Evolutionary conservation across 2,113 vertebrate genomes (phyloP), one percentile per base, ranked within the genome.

Genomic region (Bufo bufo): DNA sequence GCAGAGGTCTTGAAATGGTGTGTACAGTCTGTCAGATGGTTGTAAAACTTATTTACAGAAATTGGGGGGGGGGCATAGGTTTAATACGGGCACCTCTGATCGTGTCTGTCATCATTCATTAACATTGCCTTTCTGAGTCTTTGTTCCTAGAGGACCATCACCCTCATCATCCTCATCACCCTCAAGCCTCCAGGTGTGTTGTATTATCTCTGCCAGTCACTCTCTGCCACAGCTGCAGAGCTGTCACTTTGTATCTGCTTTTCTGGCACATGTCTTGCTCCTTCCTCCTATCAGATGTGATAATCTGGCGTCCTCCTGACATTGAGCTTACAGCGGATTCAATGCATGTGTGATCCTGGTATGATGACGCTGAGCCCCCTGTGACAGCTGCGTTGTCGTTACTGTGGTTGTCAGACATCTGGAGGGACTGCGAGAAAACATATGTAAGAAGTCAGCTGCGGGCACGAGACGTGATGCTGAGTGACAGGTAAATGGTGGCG

Each of bases 401-500:
- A 6, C 86, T 33, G 71, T 19, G 8, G 56, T 58, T 88, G 79
- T 88, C 86, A 83, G 86, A 83, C 75, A 82, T 82, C 69, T 23
- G 47, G 75, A n/a, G 65, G 47, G 79, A 82, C 54, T 59, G 69
- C 20, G 50, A 77, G 45, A 16, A 72, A 88, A 88, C 79, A 88
- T 59, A 83, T 88, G 79, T 82, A 75, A 88, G 49, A 75, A 49
- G 78, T 81, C 86, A 87, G 80, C 66, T 65, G 47, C 71, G 69
- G 49, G 80, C 71, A 88, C 71, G 83, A 88, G 75, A 77, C 77
- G 82, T 74, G 63, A 87, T 87, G 71, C 78, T n/a, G 63, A 82
- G 52, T 87, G 86, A 88, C 86, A 88, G 75, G 79, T 88, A 88
- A 88, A 88, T 88, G 86, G 66, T 88, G 86, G 66, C 69, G 82